phyloP scores from a whole-genome alignment of 2,888 invertebrate species.

The Octonoba sinensis region DNA sequence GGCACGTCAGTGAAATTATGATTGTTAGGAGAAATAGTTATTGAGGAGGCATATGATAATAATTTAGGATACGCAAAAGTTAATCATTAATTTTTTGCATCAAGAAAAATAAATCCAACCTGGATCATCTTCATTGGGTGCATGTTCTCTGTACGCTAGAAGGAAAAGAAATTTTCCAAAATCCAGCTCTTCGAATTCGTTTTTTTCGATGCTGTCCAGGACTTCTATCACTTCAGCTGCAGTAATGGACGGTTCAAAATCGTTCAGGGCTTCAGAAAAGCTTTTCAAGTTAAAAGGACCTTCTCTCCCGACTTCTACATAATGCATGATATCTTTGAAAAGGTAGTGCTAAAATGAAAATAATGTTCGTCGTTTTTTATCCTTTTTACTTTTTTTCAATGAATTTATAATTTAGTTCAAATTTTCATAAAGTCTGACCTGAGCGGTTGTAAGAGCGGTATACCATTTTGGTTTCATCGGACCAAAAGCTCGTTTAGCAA shows the following conservation, averaged over 20 bases:
- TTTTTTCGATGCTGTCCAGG: constrained; percentile 19
- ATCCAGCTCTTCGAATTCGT: constrained; percentile 49
- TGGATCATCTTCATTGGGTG: neutral
- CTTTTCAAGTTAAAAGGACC: constrained; percentile 16
- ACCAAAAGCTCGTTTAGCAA: constrained; percentile 28
- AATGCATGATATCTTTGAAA: constrained; percentile 33
- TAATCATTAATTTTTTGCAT: neutral
- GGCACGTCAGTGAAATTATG: too few relatives aligned
- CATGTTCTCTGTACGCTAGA: constrained; percentile 33
- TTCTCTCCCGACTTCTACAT: constrained; percentile 29
- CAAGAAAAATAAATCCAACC: neutral
- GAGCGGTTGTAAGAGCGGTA: constrained; percentile 4
- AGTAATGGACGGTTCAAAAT: constrained; percentile 34
- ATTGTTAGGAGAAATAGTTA: too few relatives aligned
- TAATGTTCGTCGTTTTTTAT: neutral
- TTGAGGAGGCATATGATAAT: neutral
- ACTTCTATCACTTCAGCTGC: constrained; percentile 28
- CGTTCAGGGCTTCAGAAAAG: constrained; percentile 34
- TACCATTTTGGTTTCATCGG: constrained; percentile 53
- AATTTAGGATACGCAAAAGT: neutral
- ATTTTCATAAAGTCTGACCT: constrained; percentile 12
- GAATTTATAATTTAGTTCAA: neutral
- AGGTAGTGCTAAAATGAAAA: constrained; percentile 7
- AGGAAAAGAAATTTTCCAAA: constrained; percentile 57
- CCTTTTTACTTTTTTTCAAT: neutral